phyloP scores from a whole-genome alignment of 1,140 invertebrate species.

The Philaenus spumarius region DNA sequence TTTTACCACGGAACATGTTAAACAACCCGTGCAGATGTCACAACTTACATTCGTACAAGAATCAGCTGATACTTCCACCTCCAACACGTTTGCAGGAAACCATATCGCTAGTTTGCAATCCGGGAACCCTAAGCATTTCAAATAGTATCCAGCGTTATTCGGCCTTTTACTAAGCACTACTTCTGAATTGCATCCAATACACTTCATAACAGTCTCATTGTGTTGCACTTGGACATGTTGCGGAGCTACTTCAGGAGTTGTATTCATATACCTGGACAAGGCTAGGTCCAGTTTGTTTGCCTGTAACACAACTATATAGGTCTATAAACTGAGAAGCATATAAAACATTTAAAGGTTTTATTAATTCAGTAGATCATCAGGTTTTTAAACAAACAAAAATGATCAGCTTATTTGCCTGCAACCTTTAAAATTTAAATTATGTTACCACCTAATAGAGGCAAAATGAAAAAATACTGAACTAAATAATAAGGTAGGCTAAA shows the following conservation, averaged over 20 bases:
- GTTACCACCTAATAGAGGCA: no score
- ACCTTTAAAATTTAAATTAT: no score
- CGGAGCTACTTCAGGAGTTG: constrained; percentile 36
- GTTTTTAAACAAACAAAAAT: no score
- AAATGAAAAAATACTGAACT: no score
- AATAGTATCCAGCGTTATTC: constrained; percentile 58
- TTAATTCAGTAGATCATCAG: no score
- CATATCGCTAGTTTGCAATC: constrained; percentile 73
- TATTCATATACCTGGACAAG: constrained; percentile 50
- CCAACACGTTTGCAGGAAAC: constrained; percentile 61
- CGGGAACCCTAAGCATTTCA: constrained; percentile 72
- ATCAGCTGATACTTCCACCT: constrained; percentile 54
- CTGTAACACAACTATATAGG: constrained; percentile 38
- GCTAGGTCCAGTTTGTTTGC: constrained; percentile 57
- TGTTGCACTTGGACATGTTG: constrained; percentile 16
- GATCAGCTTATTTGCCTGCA: no score
- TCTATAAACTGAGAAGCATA: background rate
- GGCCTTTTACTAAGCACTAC: constrained; percentile 63
- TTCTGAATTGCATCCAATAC: constrained; percentile 65
- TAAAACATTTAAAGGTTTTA: no score
- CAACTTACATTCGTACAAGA: constrained; percentile 58
- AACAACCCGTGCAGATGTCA: no score
- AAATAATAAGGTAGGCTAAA: no score
- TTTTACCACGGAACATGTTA: background rate
- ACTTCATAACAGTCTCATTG: constrained; percentile 36